Conservation (phyloP, 2,797 vertebrate species). For the Danio jaintianensis region DNA sequence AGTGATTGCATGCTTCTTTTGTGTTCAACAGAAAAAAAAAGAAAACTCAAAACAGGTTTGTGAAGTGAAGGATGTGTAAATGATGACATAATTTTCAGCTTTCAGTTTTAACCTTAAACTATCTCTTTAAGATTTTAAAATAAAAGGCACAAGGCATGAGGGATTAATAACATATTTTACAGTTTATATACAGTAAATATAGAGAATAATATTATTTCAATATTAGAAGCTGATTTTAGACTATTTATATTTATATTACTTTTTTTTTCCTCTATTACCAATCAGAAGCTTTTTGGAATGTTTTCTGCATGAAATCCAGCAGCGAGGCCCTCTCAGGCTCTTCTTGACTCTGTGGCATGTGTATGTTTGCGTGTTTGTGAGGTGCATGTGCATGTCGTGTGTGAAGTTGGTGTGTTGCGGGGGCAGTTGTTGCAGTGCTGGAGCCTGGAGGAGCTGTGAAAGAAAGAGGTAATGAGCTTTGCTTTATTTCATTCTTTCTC, state of each 20-base stretch:
- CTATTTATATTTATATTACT: neutral
- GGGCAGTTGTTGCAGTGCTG: constrained; percentile 60
- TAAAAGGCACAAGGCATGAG: neutral
- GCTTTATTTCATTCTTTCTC: constrained; percentile 59
- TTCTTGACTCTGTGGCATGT: constrained; percentile 35
- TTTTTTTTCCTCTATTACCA: neutral
- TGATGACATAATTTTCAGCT: too few species aligned
- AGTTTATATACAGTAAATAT: neutral
- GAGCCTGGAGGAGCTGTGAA: constrained; percentile 63
- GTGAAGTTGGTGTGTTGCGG: constrained; percentile 59
- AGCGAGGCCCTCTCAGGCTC: constrained; percentile 33
- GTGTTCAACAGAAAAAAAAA: too few species aligned
- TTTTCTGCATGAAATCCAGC: neutral
- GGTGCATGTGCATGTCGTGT: constrained; percentile 48
- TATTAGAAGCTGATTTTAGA: neutral
- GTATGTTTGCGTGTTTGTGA: constrained; percentile 43
- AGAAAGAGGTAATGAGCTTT: constrained; percentile 66
- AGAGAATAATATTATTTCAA: neutral
- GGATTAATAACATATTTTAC: neutral
- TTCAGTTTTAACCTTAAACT: too few species aligned
- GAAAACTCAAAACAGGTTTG: too few species aligned
- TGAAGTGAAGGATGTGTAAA: too few species aligned
- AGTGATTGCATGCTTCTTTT: too few species aligned
- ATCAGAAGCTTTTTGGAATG: neutral
- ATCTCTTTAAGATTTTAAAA: neutral